Conservation (phyloP, 2,113 vertebrate species). For the Thoracochromis brauschi region DNA sequence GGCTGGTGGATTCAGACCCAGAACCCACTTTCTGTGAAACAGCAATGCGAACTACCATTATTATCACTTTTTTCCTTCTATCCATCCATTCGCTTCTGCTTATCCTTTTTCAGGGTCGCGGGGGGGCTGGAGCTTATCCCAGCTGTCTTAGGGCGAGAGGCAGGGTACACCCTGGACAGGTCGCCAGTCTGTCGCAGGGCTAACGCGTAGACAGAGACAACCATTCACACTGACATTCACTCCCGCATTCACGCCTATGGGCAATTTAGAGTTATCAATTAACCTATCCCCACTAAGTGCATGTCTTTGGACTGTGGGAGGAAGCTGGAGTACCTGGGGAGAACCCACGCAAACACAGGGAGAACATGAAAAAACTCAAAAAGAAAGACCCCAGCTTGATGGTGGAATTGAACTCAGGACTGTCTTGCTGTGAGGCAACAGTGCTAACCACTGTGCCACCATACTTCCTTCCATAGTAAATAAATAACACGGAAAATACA, state of each 20-base stretch:
- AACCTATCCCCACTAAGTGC: neutral
- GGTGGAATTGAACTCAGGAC: neutral
- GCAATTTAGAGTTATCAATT: neutral
- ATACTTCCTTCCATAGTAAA: accelerated
- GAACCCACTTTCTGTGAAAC: neutral
- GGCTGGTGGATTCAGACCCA: neutral
- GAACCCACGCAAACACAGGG: neutral
- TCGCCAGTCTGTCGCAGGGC: neutral
- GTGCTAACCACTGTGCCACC: accelerated
- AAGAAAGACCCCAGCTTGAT: neutral
- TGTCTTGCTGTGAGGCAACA: accelerated
- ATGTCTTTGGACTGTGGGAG: neutral
- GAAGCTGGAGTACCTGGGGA: neutral
- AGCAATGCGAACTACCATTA: neutral
- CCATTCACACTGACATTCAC: neutral
- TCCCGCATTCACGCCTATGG: neutral
- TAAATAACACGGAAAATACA: neutral
- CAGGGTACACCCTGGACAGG: neutral
- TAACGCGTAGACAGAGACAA: neutral
- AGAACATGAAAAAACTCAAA: neutral
- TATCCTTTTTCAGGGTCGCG: neutral
- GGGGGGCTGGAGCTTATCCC: neutral
- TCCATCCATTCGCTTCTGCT: neutral
- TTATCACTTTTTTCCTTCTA: neutral
- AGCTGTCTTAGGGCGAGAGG: neutral